Base-by-base conservation (phyloP, 2,797 vertebrate species). In the Iguana delicatissima region DNA sequence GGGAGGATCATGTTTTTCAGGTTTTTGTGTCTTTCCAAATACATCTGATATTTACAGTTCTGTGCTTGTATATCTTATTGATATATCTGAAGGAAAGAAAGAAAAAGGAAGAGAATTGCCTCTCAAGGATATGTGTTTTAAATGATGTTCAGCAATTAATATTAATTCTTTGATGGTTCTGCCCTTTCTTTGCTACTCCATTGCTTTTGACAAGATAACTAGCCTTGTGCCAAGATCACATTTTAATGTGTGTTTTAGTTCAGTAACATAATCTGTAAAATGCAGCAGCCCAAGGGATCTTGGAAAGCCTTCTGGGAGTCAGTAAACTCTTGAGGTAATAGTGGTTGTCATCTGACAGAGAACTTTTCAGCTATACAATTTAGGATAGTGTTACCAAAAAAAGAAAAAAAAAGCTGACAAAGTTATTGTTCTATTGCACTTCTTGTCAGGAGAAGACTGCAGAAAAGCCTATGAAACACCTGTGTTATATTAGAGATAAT, bases 341-440 rank as follows among this genome's bases (percentile, higher is more conserved):
- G 86, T 69, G 38, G 74, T 80, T 90, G 85, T 93, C 10, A 12
- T 9, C 0, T 14, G 52, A 87, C 79, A 69, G 76, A 90, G 89
- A 92, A 85, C 91, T 93, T 91, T 88, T 83, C 91, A 93, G 80
- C 93, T 74, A 88, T 85, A 57, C 89, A 85, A 12, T 12, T 55
- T 80, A 29, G 84, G 88, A 38, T 80, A 89, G 72, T 24, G 1
- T 79, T 85, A 62, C 85, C 24, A 84, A 64, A 84, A 55, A 67
- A 67, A 67, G 20, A 26, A 12, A 2, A 29, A 0, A 0, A 10
- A 2, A 2, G 59, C 59, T 62, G 86, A 89, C 84, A 92, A 91
- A 55, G 57, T 82, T 26, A 62, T 89, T 85, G 80, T 93, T 93
- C 64, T 92, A 85, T 88, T 92, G 55, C 35, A 84, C 42, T 72